phyloP scores from a whole-genome alignment of 2,888 invertebrate species.

The Andrena marginata region DNA sequence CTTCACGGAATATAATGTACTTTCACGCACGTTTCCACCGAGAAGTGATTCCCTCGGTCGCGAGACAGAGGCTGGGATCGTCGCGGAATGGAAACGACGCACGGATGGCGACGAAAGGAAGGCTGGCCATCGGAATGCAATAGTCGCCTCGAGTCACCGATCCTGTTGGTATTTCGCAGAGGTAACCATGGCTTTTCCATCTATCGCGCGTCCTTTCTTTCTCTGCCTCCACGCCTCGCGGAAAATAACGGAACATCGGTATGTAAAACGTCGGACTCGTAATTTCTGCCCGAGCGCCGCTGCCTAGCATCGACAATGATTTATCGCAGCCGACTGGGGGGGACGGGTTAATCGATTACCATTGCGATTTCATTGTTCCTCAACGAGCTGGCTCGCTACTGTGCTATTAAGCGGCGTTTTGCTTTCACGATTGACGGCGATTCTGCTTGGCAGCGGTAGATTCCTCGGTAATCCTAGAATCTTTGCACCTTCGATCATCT shows the following conservation, averaged over 20 bases:
- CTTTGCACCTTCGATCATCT: background rate
- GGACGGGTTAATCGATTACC: conserved; percentile 18
- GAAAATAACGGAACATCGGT: conserved; percentile 40
- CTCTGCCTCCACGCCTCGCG: conserved; percentile 15
- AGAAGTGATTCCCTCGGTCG: background rate
- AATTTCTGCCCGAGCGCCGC: conserved; percentile 1
- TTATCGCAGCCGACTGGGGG: conserved; percentile 6
- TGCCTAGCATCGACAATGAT: background rate
- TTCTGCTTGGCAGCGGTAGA: background rate
- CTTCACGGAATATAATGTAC: background rate
- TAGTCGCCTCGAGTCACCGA: conserved; percentile 49
- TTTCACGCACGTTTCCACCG: background rate
- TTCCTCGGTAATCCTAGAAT: background rate
- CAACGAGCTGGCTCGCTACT: conserved; percentile 33
- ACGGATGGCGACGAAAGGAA: conserved; percentile 46
- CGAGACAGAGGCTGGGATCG: background rate
- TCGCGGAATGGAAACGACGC: conserved; percentile 42
- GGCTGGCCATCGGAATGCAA: conserved; percentile 76
- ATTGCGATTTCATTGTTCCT: conserved; percentile 40
- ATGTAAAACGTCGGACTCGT: conserved; percentile 3
- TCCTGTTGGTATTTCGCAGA: conserved; percentile 76
- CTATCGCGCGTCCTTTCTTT: conserved; percentile 25
- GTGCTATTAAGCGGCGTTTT: conserved; percentile 38
- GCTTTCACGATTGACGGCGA: conserved; percentile 20
- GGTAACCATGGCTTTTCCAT: conserved; percentile 49